Evolutionary conservation across 2,113 vertebrate genomes (phyloP), one percentile per base, ranked within the genome.

Genomic region (Amia ocellicauda): DNA sequence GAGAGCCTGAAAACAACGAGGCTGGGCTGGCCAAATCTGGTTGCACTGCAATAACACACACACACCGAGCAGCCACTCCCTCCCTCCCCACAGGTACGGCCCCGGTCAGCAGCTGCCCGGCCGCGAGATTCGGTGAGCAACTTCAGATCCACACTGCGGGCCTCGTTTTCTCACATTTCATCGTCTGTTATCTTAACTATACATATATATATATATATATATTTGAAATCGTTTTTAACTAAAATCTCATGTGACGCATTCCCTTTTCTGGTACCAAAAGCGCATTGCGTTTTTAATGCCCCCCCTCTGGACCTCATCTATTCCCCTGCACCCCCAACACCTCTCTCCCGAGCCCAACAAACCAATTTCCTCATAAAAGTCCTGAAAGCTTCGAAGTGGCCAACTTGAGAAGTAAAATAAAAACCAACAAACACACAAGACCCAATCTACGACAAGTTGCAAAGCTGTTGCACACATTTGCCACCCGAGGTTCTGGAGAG

Each of bases 1-100:
- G 53, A 58, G 40, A 40, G 36, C 56, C 56, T 40, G 31, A 4
- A 31, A 58, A 29, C 56, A 22, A 24, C 13, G 56, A 58, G 53
- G 14, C 31, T 31, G 20, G 28, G 54, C 56, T 17, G 7, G 56
- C 14, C 29, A 58, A 58, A 58, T 58, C 29, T 29, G 20, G 31
- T 40, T 58, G 40, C 31, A 36, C 31, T 40, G 54, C n/a, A 20
- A 41, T 19, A 16, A 41, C 31, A 58, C 28, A 22, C 17, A 41
- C 14, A 36, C 55, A 36, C 28, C 28, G 26, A 26, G 26, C 53
- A 28, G 17, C 53, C 53, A 17, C 14, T 29, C 31, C 52, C 24
- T 14, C 24, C 23, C 24, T 27, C 11, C 27, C 27, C 27, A 26
- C 14, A 23, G 23, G 10, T 22, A 11, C 7, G 13, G 17, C 2